Evolutionary conservation across 2,797 vertebrate species (phyloP).

Genomic region (Urophycis tenuis): DNA sequence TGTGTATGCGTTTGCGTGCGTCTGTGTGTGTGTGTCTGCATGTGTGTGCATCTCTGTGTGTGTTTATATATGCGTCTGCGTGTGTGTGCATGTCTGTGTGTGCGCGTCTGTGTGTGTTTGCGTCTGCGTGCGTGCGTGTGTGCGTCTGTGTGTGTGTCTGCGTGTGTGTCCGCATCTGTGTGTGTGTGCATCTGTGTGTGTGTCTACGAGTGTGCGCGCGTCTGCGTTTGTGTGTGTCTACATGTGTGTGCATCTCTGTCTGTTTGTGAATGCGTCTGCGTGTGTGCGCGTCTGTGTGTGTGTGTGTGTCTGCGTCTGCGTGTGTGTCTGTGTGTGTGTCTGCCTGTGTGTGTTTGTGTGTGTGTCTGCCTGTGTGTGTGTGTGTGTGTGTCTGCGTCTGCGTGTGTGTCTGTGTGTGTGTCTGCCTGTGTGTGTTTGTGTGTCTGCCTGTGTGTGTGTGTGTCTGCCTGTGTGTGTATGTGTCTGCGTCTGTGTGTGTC

Average conservation of each 20-base stretch:
- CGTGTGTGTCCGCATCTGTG: background rate
- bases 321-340: too few relatives aligned
- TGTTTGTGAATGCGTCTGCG: too few relatives aligned
- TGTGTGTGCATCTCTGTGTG: background rate
- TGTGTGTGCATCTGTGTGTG: background rate
- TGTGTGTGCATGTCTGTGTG: background rate
- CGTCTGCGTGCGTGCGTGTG: too few relatives aligned
- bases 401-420: background rate
- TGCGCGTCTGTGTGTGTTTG: too few relatives aligned
- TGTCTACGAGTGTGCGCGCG: background rate
- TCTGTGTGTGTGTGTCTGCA: background rate
- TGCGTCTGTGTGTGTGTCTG: too few relatives aligned
- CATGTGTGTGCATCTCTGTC: too few relatives aligned
- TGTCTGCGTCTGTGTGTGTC: too few relatives aligned
- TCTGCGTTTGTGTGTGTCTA: background rate
- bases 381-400: background rate
- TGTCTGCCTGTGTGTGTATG: background rate
- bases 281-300: background rate
- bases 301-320: background rate
- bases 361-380: too few relatives aligned
- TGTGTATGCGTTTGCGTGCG: background rate
- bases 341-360: background rate
- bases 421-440: background rate
- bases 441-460: too few relatives aligned
- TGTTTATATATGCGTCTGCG: too few relatives aligned